Evolutionary conservation across 1,140 invertebrate genomes (phyloP).

Genomic region (Propsilocerus akamusi): DNA sequence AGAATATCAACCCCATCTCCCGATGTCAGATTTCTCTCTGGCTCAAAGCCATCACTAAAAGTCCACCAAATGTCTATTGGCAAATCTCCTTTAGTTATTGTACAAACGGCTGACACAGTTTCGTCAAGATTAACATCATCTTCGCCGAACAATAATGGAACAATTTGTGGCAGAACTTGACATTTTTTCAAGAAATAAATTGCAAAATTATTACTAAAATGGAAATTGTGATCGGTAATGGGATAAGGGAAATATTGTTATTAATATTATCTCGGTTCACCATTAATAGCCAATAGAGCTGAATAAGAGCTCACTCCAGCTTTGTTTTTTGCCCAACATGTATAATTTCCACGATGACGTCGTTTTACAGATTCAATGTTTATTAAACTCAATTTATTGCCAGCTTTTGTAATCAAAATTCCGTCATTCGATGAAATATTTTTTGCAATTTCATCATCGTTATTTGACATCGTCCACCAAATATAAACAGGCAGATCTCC

Average conservation of each 20-base stretch:
- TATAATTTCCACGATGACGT: conserved; percentile 33
- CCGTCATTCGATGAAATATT: not conserved
- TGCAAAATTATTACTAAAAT: not conserved
- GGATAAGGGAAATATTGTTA: conserved; percentile 3
- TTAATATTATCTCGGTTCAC: conserved; percentile 14
- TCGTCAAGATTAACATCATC: conserved; percentile 42
- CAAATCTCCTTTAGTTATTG: conserved; percentile 45
- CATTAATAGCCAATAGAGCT: conserved; percentile 34
- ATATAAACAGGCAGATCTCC: conserved; percentile 29
- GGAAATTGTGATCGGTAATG: not conserved
- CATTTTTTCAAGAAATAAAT: not conserved
- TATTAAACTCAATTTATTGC: not conserved
- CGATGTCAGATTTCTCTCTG: conserved; percentile 7
- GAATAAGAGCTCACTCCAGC: conserved; percentile 30
- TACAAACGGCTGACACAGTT: conserved; percentile 47
- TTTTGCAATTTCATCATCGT: no score
- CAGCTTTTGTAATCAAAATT: not conserved
- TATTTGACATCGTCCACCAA: no score
- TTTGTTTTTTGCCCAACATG: conserved; percentile 42
- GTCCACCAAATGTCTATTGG: conserved; percentile 46
- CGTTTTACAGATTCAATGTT: not conserved
- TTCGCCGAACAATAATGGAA: conserved; percentile 44
- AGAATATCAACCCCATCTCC: conserved; percentile 28
- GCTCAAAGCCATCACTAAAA: conserved; percentile 7
- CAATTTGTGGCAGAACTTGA: conserved; percentile 37